Conservation (phyloP, 2,888 invertebrate genomes). For the Idaea dimidiata region DNA sequence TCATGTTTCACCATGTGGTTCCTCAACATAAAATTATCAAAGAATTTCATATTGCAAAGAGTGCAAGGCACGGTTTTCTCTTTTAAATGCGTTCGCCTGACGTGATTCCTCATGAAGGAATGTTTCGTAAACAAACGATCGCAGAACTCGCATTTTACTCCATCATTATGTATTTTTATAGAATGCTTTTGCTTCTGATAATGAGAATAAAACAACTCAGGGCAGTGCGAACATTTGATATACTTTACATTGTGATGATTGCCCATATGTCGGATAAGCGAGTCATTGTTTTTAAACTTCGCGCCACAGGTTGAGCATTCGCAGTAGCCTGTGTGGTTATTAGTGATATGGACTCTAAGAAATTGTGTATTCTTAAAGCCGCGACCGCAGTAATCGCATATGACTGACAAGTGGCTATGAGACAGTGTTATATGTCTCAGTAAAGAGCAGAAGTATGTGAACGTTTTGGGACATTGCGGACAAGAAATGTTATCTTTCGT, state of each 20-base stretch:
- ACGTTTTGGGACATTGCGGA: conserved; percentile 54
- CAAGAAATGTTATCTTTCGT: conserved; percentile 67
- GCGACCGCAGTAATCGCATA: conserved; percentile 69
- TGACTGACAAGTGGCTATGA: conserved; percentile 64
- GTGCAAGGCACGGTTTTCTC: conserved; percentile 69
- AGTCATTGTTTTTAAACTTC: conserved; percentile 64
- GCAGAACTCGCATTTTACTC: conserved; percentile 65
- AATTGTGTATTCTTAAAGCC: conserved; percentile 59
- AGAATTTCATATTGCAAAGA: conserved; percentile 65
- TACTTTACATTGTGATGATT: conserved; percentile 64
- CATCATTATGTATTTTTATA: conserved; percentile 70
- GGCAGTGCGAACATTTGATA: conserved; percentile 64
- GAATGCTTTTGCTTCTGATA: conserved; percentile 77
- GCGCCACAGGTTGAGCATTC: conserved; percentile 60
- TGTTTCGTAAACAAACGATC: conserved; percentile 70
- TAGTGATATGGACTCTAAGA: conserved; percentile 60
- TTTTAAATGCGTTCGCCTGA: conserved; percentile 68
- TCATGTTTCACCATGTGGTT: conserved; percentile 79
- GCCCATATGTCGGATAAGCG: conserved; percentile 63
- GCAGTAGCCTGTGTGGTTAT: conserved; percentile 58
- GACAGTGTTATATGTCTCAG: conserved; percentile 64
- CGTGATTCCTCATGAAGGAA: conserved; percentile 70
- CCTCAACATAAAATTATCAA: conserved; percentile 61
- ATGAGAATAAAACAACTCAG: conserved; percentile 71
- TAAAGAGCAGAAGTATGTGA: conserved; percentile 62